Base-by-base conservation (phyloP, 2,888 invertebrate genomes). In the Macrophya annulata region DNA sequence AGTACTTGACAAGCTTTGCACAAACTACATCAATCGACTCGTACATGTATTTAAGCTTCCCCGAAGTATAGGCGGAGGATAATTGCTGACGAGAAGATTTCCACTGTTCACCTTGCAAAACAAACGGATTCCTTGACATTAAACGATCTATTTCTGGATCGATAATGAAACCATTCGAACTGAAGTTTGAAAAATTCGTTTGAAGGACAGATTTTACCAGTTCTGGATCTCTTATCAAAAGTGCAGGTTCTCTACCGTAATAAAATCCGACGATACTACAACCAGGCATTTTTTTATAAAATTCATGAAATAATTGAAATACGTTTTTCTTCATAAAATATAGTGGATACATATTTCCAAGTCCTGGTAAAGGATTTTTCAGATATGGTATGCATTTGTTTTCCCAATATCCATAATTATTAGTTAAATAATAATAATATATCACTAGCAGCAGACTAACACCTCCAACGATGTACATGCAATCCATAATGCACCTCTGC, bases 71-170 rank as follows among this genome's bases (percentile, higher is more conserved):
- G 4, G 84, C 87, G 6, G 83, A 76, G 15, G 86, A 31, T 10
- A 88, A 72, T 59, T 85, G 84, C 9, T 62, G 85, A 87, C 51
- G 81, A 76, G 3, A 89, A 84, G 5, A 83, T 72, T 84, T 85
- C 93, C 93, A 93, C 0, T 17, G 9, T 0, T 90, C 88, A 1
- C 90, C 92, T 0, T 17, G 8, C 2, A 40, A 79, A 81, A 91
- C 89, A 40, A 92, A 92, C 0, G 93, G 92, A 88, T 92, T 91
- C 17, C 86, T 85, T 0, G 87, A 25, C 0, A 90, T 0, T 4
- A 92, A 72, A 0, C 90, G 90, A 79, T 93, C 92, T 0, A 86
- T 0, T 0, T 88, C 37, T 1, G 87, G 76, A 25, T 88, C 84
- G 0, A 91, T 0, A 0, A 31, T 4, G 0, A 88, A 0, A 0